Percentiles rank a stretch among this genome's conserved stretches.
Conservation (phyloP, 2,113 vertebrate genomes). For the human (Homo sapiens) region GRCh38 chrX:73920501-73921000, state of each 20-base stretch:
- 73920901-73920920: neutral
- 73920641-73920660: too few relatives aligned
- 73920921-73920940: neutral
- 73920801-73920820: neutral
- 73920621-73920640: too few relatives aligned
- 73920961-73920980: neutral
- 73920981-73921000: neutral
- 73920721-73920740: conserved; percentile 5
- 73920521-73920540: too few relatives aligned
- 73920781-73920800: neutral
- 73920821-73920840: neutral
- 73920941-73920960: neutral
- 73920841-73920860: neutral
- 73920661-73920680: too few relatives aligned
- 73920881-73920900: neutral
- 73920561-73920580: too few relatives aligned
- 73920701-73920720: neutral
- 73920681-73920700: neutral
- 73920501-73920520: too few relatives aligned
- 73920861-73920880: neutral
- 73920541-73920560: too few relatives aligned
- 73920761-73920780: neutral
- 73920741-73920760: neutral
- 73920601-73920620: too few relatives aligned
- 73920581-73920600: too few relatives aligned